Conservation (phyloP, 2,888 invertebrate species). For the Eledone cirrhosa region DNA sequence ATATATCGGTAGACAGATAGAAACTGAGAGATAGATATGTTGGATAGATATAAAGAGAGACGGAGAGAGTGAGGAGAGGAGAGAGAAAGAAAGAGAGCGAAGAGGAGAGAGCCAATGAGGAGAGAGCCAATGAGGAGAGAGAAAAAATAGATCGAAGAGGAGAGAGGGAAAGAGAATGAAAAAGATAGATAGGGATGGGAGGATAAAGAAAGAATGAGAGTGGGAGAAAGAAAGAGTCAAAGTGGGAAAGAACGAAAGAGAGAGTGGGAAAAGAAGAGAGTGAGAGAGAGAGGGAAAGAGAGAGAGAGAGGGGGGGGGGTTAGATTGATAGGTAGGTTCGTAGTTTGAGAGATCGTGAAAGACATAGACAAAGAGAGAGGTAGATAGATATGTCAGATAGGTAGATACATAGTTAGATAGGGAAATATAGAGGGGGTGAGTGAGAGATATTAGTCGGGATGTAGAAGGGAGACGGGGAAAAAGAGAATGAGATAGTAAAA, state of each 20-base stretch:
- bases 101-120: background rate
- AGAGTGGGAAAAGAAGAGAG: background rate
- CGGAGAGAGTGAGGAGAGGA: no score
- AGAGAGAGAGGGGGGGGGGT: background rate
- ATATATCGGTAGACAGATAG: no score
- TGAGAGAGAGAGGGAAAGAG: background rate
- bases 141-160: background rate
- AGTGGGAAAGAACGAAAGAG: no score
- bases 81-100: background rate
- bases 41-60: no score
- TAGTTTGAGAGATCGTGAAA: no score
- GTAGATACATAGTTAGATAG: background rate
- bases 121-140: background rate
- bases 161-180: background rate
- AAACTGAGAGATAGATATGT: no score
- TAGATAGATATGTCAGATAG: background rate
- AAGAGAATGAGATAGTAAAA: background rate
- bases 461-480: background rate
- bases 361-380: background rate
- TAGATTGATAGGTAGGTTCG: background rate
- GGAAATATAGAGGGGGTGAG: background rate
- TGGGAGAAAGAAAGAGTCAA: background rate
- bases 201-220: background rate
- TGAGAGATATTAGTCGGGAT: background rate
- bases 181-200: background rate